Percentiles rank a stretch among this genome's conserved stretches.
phyloP scores from a whole-genome alignment of 2,113 vertebrate species.

The Pristiophorus japonicus region DNA sequence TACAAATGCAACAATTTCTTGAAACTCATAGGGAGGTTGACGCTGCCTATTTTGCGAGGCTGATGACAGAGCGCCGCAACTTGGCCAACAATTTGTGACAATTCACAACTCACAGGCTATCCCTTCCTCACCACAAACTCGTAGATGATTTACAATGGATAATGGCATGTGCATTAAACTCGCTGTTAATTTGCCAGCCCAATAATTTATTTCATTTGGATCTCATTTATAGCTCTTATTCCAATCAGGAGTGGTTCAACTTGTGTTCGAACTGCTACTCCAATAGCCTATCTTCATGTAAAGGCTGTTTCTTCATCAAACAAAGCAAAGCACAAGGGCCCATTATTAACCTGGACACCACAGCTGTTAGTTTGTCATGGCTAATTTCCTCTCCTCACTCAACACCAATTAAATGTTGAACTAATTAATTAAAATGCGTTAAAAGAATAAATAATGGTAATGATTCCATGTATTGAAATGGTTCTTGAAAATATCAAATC shows the following conservation, averaged over 20 bases:
- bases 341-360: background rate
- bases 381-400: constrained; percentile 17
- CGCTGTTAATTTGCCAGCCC: no score
- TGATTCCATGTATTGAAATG: background rate
- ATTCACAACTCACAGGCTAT: no score
- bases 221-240: background rate
- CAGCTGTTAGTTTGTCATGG: constrained; percentile 30
- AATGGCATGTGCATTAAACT: no score
- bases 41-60: no score
- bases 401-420: constrained; percentile 10
- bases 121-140: no score
- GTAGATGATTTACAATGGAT: no score
- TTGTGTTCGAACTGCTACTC: background rate
- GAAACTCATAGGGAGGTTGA: no score
- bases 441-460: constrained; percentile 1
- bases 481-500: background rate
- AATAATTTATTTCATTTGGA: no score
- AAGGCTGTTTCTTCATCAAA: background rate
- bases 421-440: constrained; percentile 19
- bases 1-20: no score
- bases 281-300: background rate
- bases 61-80: no score
- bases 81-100: no score
- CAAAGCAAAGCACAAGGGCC: background rate
- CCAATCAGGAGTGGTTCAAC: background rate